phyloP scores from a whole-genome alignment of 1,140 invertebrate genomes.

The Cecropterus lyciades region DNA sequence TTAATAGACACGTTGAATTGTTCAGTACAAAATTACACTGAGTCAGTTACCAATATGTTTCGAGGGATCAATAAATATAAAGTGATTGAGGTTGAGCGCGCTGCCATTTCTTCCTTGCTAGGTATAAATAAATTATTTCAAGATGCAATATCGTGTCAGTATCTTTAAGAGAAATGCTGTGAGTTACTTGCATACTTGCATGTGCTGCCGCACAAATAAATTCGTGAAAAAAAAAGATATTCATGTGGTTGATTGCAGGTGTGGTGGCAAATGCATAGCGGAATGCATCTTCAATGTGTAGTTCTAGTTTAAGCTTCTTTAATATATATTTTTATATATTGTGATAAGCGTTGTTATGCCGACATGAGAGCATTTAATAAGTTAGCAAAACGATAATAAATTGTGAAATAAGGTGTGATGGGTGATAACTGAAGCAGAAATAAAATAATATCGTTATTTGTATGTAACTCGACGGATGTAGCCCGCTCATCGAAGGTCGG shows the following conservation, averaged over 20 bases:
- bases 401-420: conserved; percentile 54
- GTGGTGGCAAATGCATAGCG: conserved; percentile 80
- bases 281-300: conserved; percentile 80
- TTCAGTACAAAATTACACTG: conserved; percentile 73
- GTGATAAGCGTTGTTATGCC: conserved; percentile 82
- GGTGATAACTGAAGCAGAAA: conserved; percentile 54
- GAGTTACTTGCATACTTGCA: conserved; percentile 73
- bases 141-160: conserved; percentile 66
- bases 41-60: conserved; percentile 75
- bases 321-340: conserved; percentile 84
- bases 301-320: conserved; percentile 82
- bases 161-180: conserved; percentile 70
- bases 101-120: conserved; percentile 60
- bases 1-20: conserved; percentile 41
- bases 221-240: conserved; percentile 55
- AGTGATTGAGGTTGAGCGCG: conserved; percentile 37
- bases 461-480: conserved; percentile 17
- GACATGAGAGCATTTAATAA: conserved; percentile 80
- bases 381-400: conserved; percentile 66
- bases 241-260: conserved; percentile 62
- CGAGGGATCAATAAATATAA: conserved; percentile 21
- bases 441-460: conserved; percentile 21
- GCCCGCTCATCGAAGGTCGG: conserved; percentile 16
- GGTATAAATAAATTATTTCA: conserved; percentile 52
- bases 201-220: conserved; percentile 81